Evolutionary conservation across 1,140 invertebrate genomes (phyloP).

Genomic region (Bombus impatiens): DNA sequence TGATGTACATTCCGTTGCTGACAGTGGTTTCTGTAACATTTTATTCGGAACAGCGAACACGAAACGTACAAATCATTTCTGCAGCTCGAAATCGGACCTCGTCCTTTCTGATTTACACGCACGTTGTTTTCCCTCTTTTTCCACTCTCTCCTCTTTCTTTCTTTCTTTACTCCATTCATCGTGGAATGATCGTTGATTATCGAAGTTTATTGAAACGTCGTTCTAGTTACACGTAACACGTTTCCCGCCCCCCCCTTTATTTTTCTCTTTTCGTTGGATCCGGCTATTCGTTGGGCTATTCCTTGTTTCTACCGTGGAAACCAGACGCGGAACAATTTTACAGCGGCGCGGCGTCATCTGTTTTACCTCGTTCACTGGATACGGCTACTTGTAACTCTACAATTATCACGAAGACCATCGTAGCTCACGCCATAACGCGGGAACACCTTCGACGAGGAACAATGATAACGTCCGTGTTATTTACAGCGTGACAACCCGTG

Average conservation of each 20-base stretch:
- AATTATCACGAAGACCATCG: conserved; percentile 53
- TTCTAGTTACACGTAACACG: not conserved
- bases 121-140: not conserved
- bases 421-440: conserved; percentile 41
- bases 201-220: conserved; percentile 33
- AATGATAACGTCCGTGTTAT: conserved; percentile 53
- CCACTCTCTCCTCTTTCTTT: not conserved
- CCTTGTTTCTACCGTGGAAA: not conserved
- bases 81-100: conserved; percentile 14
- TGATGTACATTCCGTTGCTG: conserved; percentile 39
- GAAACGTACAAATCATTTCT: conserved; percentile 36
- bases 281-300: too few species aligned
- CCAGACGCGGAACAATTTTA: not conserved
- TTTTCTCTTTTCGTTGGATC: not conserved
- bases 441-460: conserved; percentile 41
- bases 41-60: conserved; percentile 23
- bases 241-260: not conserved
- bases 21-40: conserved; percentile 49
- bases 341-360: not conserved
- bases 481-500: conserved; percentile 47
- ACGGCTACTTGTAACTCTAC: conserved; percentile 49
- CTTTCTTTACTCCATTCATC: not conserved
- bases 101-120: conserved; percentile 37
- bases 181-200: conserved; percentile 27
- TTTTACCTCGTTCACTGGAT: not conserved